phyloP scores from a whole-genome alignment of 2,113 vertebrate species.

The Anolis carolinensis region DNA sequence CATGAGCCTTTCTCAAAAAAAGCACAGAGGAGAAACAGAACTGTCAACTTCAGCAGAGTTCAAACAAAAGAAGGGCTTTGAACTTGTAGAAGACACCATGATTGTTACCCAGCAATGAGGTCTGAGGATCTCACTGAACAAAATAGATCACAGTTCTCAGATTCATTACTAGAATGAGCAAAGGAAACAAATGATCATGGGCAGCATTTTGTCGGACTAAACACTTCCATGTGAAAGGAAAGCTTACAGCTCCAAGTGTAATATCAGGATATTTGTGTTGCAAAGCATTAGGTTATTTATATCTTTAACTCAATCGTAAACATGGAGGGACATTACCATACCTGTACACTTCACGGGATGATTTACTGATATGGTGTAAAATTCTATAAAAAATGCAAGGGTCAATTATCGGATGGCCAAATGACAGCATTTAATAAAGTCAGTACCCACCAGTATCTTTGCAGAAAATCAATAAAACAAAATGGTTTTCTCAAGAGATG shows the following conservation, averaged over 20 bases:
- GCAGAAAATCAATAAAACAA: neutral
- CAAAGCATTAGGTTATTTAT: neutral
- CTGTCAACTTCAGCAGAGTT: neutral
- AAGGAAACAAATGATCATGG: neutral
- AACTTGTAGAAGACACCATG: neutral
- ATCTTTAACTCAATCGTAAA: neutral
- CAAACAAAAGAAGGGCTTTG: neutral
- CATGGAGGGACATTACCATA: neutral
- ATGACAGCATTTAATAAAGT: neutral
- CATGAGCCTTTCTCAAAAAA: slow-evolving; percentile 51
- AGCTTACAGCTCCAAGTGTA: neutral
- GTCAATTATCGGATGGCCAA: neutral
- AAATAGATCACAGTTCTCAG: slow-evolving; percentile 3
- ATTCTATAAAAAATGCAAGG: neutral
- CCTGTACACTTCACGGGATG: neutral
- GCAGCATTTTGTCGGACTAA: neutral
- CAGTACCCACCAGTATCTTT: slow-evolving; percentile 1
- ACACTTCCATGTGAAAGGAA: slow-evolving; percentile 5
- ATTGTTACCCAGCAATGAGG: neutral
- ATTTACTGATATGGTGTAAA: slow-evolving; percentile 4
- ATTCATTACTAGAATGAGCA: neutral
- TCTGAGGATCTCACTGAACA: neutral
- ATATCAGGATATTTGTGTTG: neutral
- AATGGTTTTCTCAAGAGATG: neutral
- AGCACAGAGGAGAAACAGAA: neutral